Evolutionary conservation across 2,113 vertebrate genomes (phyloP).

Genomic region (Glaucomys volans): DNA sequence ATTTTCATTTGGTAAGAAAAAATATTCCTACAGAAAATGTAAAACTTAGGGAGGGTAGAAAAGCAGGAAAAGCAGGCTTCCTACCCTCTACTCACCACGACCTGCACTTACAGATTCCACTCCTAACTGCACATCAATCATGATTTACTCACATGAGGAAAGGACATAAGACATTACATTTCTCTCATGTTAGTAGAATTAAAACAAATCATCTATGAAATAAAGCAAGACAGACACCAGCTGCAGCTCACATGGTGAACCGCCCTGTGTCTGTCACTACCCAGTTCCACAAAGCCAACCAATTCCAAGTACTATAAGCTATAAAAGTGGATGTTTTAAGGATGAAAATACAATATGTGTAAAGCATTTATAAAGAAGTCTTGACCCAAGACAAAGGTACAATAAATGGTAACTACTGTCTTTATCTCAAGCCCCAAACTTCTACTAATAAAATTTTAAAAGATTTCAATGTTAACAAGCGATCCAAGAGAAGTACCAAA

Average conservation of each 20-base stretch:
- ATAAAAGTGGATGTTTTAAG: neutral
- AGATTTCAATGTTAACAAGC: neutral
- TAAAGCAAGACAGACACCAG: neutral
- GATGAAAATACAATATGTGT: neutral
- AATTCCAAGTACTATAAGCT: neutral
- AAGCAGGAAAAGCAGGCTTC: no score
- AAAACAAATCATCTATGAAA: neutral
- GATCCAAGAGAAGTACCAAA: neutral
- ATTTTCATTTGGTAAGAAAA: neutral
- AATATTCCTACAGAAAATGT: neutral
- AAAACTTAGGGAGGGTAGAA: neutral
- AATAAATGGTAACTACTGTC: neutral
- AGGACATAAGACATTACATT: neutral
- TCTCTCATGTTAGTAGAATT: neutral
- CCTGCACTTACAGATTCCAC: neutral
- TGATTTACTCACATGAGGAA: neutral
- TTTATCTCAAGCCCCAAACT: neutral
- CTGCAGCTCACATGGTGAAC: neutral
- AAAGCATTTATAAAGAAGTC: neutral
- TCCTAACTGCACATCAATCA: neutral
- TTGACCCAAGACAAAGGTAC: neutral
- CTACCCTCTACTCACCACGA: neutral
- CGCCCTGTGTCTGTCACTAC: neutral
- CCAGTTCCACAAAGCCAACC: neutral
- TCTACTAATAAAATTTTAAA: constrained; percentile 13